Evolutionary conservation across 2,113 vertebrate genomes (phyloP).

Genomic region (Chaenocephalus aceratus): DNA sequence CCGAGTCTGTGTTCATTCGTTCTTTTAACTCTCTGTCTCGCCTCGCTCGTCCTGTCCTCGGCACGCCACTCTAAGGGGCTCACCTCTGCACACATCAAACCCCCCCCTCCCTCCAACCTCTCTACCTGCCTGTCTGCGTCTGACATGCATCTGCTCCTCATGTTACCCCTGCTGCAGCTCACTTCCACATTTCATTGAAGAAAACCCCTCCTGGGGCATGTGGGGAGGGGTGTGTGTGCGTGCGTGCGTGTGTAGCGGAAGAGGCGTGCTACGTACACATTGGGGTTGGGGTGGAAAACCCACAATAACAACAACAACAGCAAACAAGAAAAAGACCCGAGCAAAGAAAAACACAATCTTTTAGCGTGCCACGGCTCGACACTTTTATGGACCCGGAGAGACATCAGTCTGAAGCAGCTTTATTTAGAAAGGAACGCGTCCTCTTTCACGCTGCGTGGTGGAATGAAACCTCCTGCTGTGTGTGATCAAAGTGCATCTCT

Average conservation of each 20-base stretch:
- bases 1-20: conserved; percentile 56
- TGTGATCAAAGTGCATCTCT: conserved; percentile 36
- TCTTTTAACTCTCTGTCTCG: conserved; percentile 44
- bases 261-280: background rate
- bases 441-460: background rate
- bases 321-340: conserved; percentile 40
- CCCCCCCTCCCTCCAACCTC: background rate
- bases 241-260: conserved; percentile 33
- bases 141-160: conserved; percentile 53
- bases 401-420: conserved; percentile 15
- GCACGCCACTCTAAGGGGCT: conserved; percentile 32
- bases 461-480: conserved; percentile 26
- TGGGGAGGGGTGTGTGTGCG: background rate
- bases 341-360: conserved; percentile 55
- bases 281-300: conserved; percentile 23
- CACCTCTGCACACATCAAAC: conserved; percentile 52
- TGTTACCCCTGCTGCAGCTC: conserved; percentile 47
- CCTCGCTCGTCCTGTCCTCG: background rate
- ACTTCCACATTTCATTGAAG: conserved; percentile 46
- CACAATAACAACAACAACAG: conserved; percentile 33
- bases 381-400: conserved; percentile 34
- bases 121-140: conserved; percentile 42
- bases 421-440: conserved; percentile 24
- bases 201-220: conserved; percentile 49
- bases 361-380: conserved; percentile 29